These are phyloP conservation scores for Laticauda colubrina DNA, from an alignment of 2,113 vertebrate genomes.

Conservation along the genomic window DNA sequence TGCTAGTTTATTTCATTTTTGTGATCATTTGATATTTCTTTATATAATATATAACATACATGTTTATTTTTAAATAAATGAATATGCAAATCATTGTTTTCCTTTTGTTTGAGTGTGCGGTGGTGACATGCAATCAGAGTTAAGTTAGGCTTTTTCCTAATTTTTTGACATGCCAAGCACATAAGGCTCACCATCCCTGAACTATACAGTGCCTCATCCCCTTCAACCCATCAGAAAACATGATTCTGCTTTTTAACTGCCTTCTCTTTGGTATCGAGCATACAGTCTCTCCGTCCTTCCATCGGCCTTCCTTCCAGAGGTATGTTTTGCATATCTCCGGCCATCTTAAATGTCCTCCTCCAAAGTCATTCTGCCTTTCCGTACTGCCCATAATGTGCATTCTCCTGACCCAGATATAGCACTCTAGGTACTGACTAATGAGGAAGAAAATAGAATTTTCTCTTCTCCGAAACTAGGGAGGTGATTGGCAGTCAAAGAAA, in stretches of 20 bases:
- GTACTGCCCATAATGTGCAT: neutral
- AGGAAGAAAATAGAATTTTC: neutral
- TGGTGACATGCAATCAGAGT: neutral
- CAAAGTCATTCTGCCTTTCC: neutral
- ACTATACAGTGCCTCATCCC: neutral
- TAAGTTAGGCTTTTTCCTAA: neutral
- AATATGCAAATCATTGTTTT: neutral
- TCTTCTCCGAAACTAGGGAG: neutral
- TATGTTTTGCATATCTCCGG: neutral
- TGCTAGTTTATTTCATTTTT: neutral
- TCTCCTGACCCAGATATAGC: neutral
- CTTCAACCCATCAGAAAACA: neutral
- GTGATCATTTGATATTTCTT: neutral
- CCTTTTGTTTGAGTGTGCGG: neutral
- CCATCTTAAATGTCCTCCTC: neutral
- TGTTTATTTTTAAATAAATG: neutral
- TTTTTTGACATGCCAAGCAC: neutral
- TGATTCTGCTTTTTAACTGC: neutral
- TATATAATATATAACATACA: neutral
- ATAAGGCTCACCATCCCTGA: neutral
- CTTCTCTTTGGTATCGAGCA: neutral
- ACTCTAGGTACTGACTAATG: neutral
- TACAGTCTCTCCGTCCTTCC: neutral
- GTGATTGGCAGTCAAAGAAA: neutral
- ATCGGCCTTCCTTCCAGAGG: neutral